Conservation (phyloP, 2,797 vertebrate species). For the Bovichtus variegatus region DNA sequence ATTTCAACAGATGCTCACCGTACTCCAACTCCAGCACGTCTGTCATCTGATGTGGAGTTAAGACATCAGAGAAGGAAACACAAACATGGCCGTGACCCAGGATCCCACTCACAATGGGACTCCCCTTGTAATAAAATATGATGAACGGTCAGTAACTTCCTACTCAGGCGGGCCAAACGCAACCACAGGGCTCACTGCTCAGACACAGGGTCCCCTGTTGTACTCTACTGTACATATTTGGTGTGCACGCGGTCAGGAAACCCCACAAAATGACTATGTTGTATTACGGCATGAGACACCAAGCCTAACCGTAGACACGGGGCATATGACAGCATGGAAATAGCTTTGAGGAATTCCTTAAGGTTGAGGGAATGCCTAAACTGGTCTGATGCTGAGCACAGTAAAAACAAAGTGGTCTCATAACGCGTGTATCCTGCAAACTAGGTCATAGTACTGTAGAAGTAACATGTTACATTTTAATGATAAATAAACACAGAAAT, state of each 20-base stretch:
- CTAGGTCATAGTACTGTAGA: background rate
- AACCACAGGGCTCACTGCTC: constrained; percentile 59
- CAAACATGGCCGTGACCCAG: constrained; percentile 65
- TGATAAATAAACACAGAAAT: background rate
- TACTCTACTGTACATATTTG: constrained; percentile 70
- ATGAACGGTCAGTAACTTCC: constrained; percentile 72
- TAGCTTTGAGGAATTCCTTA: constrained; percentile 71
- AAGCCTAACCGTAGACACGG: constrained; percentile 61
- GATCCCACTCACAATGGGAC: constrained; percentile 60
- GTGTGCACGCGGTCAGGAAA: constrained; percentile 72
- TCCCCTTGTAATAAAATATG: constrained; percentile 69
- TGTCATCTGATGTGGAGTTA: constrained; percentile 52
- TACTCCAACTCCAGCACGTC: constrained; percentile 27
- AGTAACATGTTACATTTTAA: background rate
- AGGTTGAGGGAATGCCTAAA: constrained; percentile 68
- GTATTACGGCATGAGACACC: constrained; percentile 74
- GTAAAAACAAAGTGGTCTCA: constrained; percentile 35
- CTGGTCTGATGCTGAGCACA: constrained; percentile 41
- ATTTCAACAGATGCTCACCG: constrained; percentile 51
- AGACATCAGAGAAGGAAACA: constrained; percentile 67
- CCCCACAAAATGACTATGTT: constrained; percentile 78
- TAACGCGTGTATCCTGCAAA: constrained; percentile 12
- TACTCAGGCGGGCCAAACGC: constrained; percentile 47
- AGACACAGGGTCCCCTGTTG: constrained; percentile 53
- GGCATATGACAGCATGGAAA: constrained; percentile 78